Evolutionary conservation across 2,797 vertebrate genomes (phyloP), one percentile per base, ranked within the genome.

Genomic region (Sorex maritimensis): DNA sequence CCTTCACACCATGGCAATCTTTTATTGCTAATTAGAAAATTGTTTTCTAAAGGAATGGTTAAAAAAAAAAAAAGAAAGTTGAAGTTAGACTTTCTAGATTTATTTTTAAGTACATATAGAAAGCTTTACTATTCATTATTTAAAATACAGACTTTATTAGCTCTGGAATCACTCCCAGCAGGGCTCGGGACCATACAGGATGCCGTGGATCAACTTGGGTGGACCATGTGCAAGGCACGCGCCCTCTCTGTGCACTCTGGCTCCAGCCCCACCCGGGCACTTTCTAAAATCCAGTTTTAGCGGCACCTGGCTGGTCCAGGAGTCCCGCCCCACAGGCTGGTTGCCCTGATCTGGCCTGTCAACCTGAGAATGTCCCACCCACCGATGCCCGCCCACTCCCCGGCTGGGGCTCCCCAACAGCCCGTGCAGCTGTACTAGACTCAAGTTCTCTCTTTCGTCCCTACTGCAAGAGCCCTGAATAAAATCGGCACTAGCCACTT

Each of bases 21-120:
- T 38, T 78, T 38, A 44, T 11, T 28, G 63, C 23, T 58, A 81
- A 38, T 44, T 1, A 58, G 49, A 77, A 85, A 55, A 41, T 2
- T 21, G 28, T 69, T 82, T 81, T 28, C 83, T 75, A 92, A 75
- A 28, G 38, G 41, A 91, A 84, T 41, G 8, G 83, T 6, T 63
- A 21, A 23, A 71, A 69, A 74, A 71, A 69, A 74, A 46, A 28
- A 65, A 34, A 34, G 44, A 28, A 65, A 12, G 77, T 34, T 72
- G 1, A 21, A 63, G 46, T 58, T 88, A 38, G 2, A 23, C 91
- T 86, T 88, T 61, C 77, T 71, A 23, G 34, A 1, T 21, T 55
- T 86, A 61, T 24, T 73, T 74, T 93, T 69, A 88, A 81, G 34
- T 41, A n/a, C 4, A 73, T 26, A 81, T 65, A 81, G 92, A 85